Evolutionary conservation across 53 echinoderm and acorn worm genomes (phyloP).

Genomic region (Crossaster papposus): DNA sequence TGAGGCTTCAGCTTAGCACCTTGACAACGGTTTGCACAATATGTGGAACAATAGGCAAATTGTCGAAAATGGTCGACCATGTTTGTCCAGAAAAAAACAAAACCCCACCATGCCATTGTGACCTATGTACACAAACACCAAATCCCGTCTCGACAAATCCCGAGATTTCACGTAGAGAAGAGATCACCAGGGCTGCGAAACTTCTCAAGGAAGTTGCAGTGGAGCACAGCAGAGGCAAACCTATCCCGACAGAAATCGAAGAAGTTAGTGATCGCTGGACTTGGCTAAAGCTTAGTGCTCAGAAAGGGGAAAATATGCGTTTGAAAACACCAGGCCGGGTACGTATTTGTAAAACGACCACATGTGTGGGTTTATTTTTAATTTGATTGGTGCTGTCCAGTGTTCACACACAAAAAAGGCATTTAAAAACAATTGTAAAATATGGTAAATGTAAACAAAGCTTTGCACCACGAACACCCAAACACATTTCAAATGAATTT

Average conservation of each 20-base stretch:
- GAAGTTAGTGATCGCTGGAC: neutral
- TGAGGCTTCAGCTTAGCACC: neutral
- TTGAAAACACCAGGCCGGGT: conserved; percentile 5
- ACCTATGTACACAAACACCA: neutral
- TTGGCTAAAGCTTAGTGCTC: neutral
- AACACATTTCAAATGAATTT: no score
- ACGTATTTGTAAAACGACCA: neutral
- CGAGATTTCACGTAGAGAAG: neutral
- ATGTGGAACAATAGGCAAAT: neutral
- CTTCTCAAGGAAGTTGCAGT: neutral
- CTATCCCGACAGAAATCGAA: conserved; percentile 1
- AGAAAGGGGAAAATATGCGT: neutral
- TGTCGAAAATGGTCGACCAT: neutral
- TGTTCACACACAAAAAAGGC: neutral
- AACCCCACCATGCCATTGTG: neutral
- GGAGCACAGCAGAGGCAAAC: neutral
- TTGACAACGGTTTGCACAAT: neutral
- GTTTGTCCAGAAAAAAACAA: neutral
- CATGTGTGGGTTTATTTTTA: neutral
- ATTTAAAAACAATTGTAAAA: no score
- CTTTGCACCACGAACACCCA: no score
- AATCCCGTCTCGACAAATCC: neutral
- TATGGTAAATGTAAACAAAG: no score
- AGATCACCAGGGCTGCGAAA: neutral
- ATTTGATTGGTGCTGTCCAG: neutral